phyloP scores from a whole-genome alignment of 2,113 vertebrate genomes.

The Crotalus horridus region DNA sequence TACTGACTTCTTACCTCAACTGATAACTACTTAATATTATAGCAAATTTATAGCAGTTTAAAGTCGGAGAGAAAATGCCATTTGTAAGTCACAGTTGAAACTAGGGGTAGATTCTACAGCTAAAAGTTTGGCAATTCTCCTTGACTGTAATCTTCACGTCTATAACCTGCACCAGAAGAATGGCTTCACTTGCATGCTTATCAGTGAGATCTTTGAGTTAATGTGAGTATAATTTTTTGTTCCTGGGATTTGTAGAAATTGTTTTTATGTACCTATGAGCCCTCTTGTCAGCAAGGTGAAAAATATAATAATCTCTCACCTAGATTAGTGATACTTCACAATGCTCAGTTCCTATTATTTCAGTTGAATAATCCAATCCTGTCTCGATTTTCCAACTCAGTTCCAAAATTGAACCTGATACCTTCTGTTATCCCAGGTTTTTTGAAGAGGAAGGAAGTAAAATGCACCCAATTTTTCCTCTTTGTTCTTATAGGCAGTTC shows the following conservation, averaged over 20 bases:
- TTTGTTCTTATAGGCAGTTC: slow-evolving; percentile 80
- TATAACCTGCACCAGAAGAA: slow-evolving; percentile 99
- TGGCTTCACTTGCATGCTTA: slow-evolving; percentile 96
- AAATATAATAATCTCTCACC: neutral
- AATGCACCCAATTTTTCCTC: neutral
- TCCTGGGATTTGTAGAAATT: neutral
- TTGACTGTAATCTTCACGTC: slow-evolving; percentile 74
- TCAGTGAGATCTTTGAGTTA: slow-evolving; percentile 95
- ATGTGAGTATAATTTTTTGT: slow-evolving; percentile 76
- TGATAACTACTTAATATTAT: neutral
- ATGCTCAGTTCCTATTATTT: neutral
- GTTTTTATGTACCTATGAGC: neutral
- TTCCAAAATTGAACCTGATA: neutral
- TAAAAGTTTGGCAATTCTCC: slow-evolving; percentile 21
- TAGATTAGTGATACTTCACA: neutral
- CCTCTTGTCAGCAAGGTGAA: neutral
- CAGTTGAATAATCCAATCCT: neutral
- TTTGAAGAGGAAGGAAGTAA: neutral
- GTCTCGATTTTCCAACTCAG: neutral
- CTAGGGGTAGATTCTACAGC: neutral
- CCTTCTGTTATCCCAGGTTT: neutral
- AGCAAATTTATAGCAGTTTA: neutral
- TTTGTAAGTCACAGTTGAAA: neutral
- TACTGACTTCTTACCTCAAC: neutral
- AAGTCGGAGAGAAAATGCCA: neutral